phyloP scores from a whole-genome alignment of 2,797 vertebrate species.

The Philypnodon macrostomus region DNA sequence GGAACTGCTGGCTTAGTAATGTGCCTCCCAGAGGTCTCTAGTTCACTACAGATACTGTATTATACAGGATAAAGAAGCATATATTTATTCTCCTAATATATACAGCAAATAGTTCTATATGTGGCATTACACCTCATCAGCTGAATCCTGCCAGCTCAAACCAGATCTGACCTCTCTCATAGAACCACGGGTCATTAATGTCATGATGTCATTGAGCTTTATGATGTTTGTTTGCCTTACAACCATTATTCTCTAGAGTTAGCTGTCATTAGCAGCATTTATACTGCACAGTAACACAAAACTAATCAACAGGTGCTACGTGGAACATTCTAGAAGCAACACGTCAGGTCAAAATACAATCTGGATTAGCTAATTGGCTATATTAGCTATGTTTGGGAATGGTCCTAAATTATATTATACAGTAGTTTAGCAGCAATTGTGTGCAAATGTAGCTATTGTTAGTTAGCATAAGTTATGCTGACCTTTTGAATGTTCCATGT shows the following conservation, averaged over 20 bases:
- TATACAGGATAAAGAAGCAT: conserved; percentile 30
- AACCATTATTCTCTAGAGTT: conserved; percentile 18
- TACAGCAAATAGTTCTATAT: conserved; percentile 17
- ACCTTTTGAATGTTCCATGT: conserved; percentile 1
- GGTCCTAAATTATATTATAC: no score
- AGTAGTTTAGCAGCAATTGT: no score
- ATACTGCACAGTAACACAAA: no score
- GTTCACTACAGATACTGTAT: conserved; percentile 28
- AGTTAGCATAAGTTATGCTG: neutral
- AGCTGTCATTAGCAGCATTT: neutral
- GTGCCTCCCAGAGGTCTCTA: conserved; percentile 54
- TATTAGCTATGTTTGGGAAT: no score
- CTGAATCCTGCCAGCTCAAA: conserved; percentile 41
- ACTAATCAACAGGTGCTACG: no score
- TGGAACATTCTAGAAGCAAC: neutral
- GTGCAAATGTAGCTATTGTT: no score
- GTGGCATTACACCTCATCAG: conserved; percentile 29
- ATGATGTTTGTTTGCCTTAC: conserved; percentile 36
- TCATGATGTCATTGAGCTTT: conserved; percentile 9
- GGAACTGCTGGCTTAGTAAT: conserved; percentile 40
- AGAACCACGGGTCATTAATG: conserved; percentile 22
- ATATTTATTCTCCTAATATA: conserved; percentile 32
- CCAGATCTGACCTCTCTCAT: no score
- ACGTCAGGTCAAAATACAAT: no score
- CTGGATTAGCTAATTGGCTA: no score